Percentiles rank a stretch among this genome's conserved stretches.
These are phyloP conservation scores for Panonychus citri DNA, from an alignment of 1,140 invertebrate genomes.

Conservation along the genomic window DNA sequence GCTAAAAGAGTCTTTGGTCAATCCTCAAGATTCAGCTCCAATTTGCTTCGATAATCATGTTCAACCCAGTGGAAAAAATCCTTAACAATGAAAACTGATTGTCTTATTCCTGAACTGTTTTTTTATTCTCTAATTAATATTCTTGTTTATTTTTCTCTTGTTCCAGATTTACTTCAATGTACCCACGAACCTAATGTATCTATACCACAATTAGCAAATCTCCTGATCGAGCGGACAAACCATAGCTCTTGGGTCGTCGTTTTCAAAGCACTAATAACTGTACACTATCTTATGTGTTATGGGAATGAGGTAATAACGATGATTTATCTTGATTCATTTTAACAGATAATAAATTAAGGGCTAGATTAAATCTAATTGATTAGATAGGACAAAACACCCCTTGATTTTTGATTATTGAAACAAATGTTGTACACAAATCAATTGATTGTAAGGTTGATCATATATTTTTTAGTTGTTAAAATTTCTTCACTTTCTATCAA, in stretches of 20 bases:
- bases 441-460: not conserved
- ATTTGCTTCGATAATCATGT: too few relatives aligned
- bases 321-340: not conserved
- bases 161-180: conserved; percentile 87
- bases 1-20: too few relatives aligned
- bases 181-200: conserved; percentile 99
- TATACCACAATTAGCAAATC: conserved; percentile 91
- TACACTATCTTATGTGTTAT: conserved; percentile 97
- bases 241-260: conserved; percentile 95
- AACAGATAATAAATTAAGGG: not conserved
- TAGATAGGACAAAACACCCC: not conserved
- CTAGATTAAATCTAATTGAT: not conserved
- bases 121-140: conserved; percentile 14
- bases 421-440: not conserved
- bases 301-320: conserved; percentile 72
- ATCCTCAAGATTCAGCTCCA: too few relatives aligned
- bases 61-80: too few relatives aligned
- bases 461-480: not conserved
- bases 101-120: not conserved
- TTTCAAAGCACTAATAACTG: conserved; percentile 91
- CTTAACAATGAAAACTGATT: too few relatives aligned
- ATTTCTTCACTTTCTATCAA: not conserved
- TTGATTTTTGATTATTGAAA: not conserved
- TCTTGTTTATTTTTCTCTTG: conserved; percentile 23
- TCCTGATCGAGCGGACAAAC: conserved; percentile 89